Conservation (phyloP, 2,113 vertebrate species). For the Mesocricetus auratus region DNA sequence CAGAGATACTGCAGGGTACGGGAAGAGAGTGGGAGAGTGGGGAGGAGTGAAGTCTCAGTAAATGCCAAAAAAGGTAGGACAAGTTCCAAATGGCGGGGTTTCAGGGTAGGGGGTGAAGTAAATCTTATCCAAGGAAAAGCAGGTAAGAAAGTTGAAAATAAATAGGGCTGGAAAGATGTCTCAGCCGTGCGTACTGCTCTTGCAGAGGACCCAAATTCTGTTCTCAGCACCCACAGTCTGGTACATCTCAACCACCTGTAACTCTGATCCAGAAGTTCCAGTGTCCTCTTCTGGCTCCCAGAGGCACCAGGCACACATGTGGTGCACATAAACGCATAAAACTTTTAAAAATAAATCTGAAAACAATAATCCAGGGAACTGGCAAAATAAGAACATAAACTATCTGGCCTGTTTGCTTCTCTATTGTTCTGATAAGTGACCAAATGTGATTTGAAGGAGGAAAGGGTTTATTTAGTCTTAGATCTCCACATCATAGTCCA, state of each 20-base stretch:
- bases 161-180: neutral
- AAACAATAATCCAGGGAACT: neutral
- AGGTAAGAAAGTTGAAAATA: neutral
- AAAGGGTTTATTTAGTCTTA: neutral
- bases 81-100: neutral
- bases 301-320: neutral
- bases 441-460: neutral
- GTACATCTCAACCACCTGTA: too few species aligned
- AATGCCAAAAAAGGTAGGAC: neutral
- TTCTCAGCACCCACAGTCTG: neutral
- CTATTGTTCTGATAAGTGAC: neutral
- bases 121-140: neutral
- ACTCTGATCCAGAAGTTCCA: neutral
- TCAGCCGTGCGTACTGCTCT: neutral
- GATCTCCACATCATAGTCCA: neutral
- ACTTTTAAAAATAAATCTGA: neutral
- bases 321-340: neutral
- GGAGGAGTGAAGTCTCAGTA: neutral
- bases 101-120: neutral
- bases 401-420: neutral
- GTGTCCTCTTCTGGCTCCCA: neutral
- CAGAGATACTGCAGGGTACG: neutral
- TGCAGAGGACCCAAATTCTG: neutral
- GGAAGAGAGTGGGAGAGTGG: neutral
- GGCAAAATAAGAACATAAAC: neutral